A percentile compares a stretch with the other conserved stretches of the same genome.
Evolutionary conservation across 2,113 vertebrate species (phyloP).

Genomic region (Poeciliopsis prolifica): DNA sequence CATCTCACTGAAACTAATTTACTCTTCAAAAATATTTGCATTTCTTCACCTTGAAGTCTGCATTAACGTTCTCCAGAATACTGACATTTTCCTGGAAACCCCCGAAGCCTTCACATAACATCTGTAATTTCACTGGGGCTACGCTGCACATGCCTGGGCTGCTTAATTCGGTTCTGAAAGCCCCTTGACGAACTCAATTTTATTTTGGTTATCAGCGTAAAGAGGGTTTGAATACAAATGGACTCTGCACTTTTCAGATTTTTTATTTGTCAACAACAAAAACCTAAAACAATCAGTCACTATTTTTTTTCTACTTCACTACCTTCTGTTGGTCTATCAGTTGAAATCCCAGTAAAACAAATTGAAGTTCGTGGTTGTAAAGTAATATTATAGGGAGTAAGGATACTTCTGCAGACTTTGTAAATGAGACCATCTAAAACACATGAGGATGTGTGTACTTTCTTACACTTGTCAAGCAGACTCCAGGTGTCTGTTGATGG

Average conservation of each 20-base stretch:
- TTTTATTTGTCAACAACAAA: neutral
- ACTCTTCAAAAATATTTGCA: too few species aligned
- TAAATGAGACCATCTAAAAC: conserved; percentile 13
- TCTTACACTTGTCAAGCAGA: neutral
- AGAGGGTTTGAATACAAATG: neutral
- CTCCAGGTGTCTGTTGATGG: neutral
- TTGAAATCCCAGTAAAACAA: neutral
- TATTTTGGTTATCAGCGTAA: neutral
- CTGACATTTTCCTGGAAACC: neutral
- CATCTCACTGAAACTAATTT: too few species aligned
- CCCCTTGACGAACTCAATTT: neutral
- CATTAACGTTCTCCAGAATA: too few species aligned
- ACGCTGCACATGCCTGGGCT: too few species aligned
- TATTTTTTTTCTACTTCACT: neutral
- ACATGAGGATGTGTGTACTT: neutral
- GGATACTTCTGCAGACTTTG: conserved; percentile 1
- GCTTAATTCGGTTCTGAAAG: too few species aligned
- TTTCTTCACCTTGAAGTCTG: too few species aligned
- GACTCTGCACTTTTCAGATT: neutral
- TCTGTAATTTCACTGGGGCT: too few species aligned
- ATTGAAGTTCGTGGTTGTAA: neutral
- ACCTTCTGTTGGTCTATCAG: neutral
- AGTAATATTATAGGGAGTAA: neutral
- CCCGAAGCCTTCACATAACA: too few species aligned
- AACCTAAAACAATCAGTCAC: neutral